A percentile compares a stretch with the other conserved stretches of the same genome.
phyloP scores from a whole-genome alignment of 2,113 vertebrate species.

The Ariopsis seemanni region DNA sequence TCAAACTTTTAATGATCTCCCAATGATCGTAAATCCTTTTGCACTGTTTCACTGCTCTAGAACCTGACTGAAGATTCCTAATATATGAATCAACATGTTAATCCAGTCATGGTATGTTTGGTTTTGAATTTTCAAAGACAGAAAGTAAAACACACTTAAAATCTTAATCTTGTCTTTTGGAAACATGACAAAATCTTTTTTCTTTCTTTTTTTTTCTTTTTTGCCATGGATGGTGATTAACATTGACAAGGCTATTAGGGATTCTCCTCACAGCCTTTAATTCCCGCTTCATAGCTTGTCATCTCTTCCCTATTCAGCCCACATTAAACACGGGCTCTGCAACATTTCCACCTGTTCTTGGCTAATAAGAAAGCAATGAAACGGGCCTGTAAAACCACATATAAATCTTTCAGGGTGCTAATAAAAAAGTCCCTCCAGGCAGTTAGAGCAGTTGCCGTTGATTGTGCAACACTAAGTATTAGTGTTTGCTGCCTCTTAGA shows the following conservation, averaged over 20 bases:
- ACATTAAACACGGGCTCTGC: slow-evolving; percentile 37
- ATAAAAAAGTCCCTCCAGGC: slow-evolving; percentile 59
- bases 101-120: slow-evolving; percentile 1
- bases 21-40: background rate
- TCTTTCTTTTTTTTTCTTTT: background rate
- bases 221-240: slow-evolving; percentile 40
- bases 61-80: background rate
- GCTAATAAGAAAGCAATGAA: slow-evolving; percentile 60
- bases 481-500: slow-evolving; percentile 44
- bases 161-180: slow-evolving; percentile 28
- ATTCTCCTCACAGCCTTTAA: slow-evolving; percentile 44
- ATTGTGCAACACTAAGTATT: slow-evolving; percentile 53
- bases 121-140: slow-evolving; percentile 57
- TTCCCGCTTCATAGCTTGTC: slow-evolving; percentile 24
- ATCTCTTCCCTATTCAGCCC: slow-evolving; percentile 31
- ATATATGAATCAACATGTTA: slow-evolving; percentile 7
- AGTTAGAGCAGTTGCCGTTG: slow-evolving; percentile 52
- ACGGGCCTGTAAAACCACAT: slow-evolving; percentile 56
- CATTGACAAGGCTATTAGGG: slow-evolving; percentile 47
- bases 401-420: slow-evolving; percentile 56
- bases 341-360: slow-evolving; percentile 53
- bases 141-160: slow-evolving; percentile 57
- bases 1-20: background rate
- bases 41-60: background rate
- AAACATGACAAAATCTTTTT: slow-evolving; percentile 27